A percentile compares a stretch with the other conserved stretches of the same genome.
Conservation (phyloP, 2,113 vertebrate species). For the Fukomys damarensis region DNA sequence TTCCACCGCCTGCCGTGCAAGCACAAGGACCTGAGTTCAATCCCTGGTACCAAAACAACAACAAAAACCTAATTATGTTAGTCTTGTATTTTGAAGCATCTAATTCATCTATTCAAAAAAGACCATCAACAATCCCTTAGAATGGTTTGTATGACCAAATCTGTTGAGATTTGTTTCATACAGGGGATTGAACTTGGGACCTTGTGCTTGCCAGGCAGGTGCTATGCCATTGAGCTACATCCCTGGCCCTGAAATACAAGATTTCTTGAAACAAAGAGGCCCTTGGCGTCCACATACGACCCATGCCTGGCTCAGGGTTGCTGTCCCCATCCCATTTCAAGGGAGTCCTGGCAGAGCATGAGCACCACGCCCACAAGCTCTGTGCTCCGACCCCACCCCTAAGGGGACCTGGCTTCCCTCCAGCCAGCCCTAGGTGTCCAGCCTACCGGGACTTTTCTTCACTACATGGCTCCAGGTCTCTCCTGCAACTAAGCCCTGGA, state of each 20-base stretch:
- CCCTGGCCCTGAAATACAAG: neutral
- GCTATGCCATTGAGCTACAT: too few relatives aligned
- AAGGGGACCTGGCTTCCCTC: neutral
- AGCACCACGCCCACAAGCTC: neutral
- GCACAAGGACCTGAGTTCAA: too few relatives aligned
- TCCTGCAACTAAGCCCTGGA: neutral
- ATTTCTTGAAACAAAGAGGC: neutral
- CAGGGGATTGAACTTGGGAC: too few relatives aligned
- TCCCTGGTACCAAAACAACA: too few relatives aligned
- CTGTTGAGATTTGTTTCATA: neutral
- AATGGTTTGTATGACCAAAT: neutral
- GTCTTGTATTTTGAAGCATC: too few relatives aligned
- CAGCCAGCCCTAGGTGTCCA: rapidly evolving
- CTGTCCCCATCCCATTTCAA: neutral
- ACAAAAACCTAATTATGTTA: too few relatives aligned
- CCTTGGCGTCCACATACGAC: neutral
- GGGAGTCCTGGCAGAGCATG: too few relatives aligned
- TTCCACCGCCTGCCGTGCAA: too few relatives aligned
- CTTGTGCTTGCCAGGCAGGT: too few relatives aligned
- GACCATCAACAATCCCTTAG: neutral
- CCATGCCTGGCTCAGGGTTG: neutral
- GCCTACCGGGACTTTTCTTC: neutral
- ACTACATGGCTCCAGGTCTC: neutral
- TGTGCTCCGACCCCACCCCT: neutral
- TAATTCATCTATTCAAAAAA: too few relatives aligned